Evolutionary conservation across 2,113 vertebrate genomes (phyloP).

Genomic region (Silurus meridionalis): DNA sequence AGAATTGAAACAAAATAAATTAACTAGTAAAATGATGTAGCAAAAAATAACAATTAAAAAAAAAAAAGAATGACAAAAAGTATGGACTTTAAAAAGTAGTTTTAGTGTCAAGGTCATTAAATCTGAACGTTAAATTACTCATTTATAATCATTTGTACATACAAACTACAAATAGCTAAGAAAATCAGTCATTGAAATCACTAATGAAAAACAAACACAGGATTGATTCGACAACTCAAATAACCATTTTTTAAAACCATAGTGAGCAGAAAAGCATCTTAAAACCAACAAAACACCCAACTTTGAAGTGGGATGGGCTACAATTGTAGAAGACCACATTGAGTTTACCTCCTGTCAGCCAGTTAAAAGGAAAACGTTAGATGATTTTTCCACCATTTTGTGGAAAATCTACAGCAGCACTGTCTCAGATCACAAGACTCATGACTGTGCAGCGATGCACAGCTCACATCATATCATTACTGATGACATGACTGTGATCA

Average conservation of each 20-base stretch:
- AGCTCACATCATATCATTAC: no score
- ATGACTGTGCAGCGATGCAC: no score
- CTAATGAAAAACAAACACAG: neutral
- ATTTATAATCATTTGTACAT: neutral
- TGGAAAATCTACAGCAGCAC: neutral
- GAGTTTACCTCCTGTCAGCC: neutral
- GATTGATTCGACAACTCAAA: neutral
- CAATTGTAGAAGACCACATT: neutral
- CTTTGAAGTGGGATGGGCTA: neutral
- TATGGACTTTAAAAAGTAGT: neutral
- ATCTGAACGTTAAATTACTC: neutral
- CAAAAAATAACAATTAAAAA: neutral
- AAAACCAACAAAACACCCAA: neutral
- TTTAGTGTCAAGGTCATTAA: neutral
- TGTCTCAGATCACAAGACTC: no score
- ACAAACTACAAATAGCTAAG: neutral
- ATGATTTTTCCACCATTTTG: neutral
- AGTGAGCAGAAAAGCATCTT: neutral
- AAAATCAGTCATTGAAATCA: neutral
- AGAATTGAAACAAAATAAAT: neutral
- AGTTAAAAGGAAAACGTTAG: neutral
- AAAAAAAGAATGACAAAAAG: neutral
- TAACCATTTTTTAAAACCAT: neutral
- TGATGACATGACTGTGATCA: no score
- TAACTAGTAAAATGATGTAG: neutral